phyloP scores from a whole-genome alignment of 2,888 invertebrate genomes.

The Epinotia nisella region DNA sequence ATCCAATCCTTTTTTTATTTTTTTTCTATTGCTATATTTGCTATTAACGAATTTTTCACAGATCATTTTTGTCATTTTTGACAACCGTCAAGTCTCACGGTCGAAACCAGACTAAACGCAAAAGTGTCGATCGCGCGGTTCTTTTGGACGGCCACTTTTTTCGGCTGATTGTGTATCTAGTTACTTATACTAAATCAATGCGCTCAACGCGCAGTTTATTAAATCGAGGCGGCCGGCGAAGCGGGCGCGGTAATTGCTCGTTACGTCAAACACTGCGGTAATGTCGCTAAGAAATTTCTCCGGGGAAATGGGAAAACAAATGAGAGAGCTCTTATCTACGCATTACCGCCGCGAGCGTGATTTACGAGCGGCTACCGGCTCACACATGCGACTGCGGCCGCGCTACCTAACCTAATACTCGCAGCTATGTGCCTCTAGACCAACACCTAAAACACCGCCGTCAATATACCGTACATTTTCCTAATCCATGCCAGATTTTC shows the following conservation, averaged over 20 bases:
- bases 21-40: too few relatives aligned
- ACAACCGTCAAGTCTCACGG: too few relatives aligned
- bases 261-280: slow-evolving; percentile 72
- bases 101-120: too few relatives aligned
- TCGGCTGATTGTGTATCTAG: too few relatives aligned
- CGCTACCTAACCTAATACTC: slow-evolving; percentile 28
- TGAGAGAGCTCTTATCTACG: slow-evolving; percentile 82
- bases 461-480: slow-evolving; percentile 15
- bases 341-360: slow-evolving; percentile 78
- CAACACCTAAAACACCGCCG: not conserved
- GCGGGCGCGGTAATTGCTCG: slow-evolving; percentile 64
- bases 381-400: slow-evolving; percentile 59
- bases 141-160: too few relatives aligned
- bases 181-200: too few relatives aligned
- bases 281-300: slow-evolving; percentile 81
- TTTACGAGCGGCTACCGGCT: slow-evolving; percentile 75
- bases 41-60: too few relatives aligned
- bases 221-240: slow-evolving; percentile 33
- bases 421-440: slow-evolving; percentile 17
- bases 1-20: too few relatives aligned
- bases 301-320: slow-evolving; percentile 82
- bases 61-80: too few relatives aligned
- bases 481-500: not conserved
- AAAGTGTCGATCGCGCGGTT: too few relatives aligned
- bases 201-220: slow-evolving; percentile 38